Evolutionary conservation across 2,797 vertebrate genomes (phyloP).

Genomic region (Cercopithecus diana): DNA sequence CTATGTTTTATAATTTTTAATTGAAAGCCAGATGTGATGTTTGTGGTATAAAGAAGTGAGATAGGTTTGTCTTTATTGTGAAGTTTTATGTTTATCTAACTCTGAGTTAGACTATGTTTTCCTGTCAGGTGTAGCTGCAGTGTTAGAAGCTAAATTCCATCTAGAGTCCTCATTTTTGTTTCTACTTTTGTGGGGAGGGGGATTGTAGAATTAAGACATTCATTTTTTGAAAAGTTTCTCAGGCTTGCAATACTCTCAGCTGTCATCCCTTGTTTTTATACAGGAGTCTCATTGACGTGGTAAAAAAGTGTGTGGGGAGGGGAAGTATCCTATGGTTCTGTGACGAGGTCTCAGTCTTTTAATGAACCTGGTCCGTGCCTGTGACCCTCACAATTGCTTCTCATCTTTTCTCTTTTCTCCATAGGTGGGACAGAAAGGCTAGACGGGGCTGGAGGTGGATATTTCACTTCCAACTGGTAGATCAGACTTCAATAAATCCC

Average conservation of each 20-base stretch:
- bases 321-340: neutral
- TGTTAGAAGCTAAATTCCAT: neutral
- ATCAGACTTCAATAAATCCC: neutral
- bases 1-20: neutral
- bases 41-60: no score
- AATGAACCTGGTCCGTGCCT: neutral
- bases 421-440: neutral
- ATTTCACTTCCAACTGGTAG: neutral
- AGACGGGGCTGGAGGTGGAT: neutral
- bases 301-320: no score
- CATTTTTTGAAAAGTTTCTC: neutral
- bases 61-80: neutral
- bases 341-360: neutral
- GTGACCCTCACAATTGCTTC: no score
- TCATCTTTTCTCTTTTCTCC: neutral
- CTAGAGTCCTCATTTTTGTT: neutral
- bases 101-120: neutral
- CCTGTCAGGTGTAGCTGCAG: neutral
- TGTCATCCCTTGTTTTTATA: neutral
- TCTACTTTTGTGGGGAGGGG: neutral
- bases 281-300: no score
- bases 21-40: no score
- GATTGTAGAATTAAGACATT: neutral
- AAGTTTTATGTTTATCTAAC: neutral
- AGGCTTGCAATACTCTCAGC: neutral